A percentile compares a stretch with the other conserved stretches of the same genome.
Evolutionary conservation across 1,140 invertebrate genomes (phyloP).

Genomic region (Bombyx mandarina): DNA sequence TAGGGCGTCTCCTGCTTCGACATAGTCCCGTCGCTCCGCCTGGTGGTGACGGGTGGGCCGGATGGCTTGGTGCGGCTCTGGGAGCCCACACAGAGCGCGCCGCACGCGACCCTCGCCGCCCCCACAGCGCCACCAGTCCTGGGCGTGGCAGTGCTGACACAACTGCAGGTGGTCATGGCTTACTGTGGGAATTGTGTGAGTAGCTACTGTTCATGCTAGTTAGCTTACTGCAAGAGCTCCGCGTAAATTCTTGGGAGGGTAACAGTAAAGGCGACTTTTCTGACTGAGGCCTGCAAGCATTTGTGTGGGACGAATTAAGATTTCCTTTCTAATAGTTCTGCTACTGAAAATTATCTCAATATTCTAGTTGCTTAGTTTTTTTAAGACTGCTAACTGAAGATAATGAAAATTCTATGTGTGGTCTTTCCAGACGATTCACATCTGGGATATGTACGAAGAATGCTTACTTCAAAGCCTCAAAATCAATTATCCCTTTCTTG

Average conservation of each 20-base stretch:
- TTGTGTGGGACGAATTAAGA: no score
- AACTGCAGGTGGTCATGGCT: constrained; percentile 51
- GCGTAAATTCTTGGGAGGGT: no score
- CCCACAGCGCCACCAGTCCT: constrained; percentile 42
- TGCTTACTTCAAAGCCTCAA: constrained; percentile 66
- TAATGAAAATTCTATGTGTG: constrained; percentile 2
- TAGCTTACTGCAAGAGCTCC: no score
- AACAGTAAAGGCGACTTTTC: no score
- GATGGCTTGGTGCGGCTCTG: constrained; percentile 65
- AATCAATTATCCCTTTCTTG: constrained; percentile 67
- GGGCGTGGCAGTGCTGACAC: constrained; percentile 60
- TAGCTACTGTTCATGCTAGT: constrained; percentile 1
- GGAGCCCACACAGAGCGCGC: constrained; percentile 53
- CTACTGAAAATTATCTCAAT: no score
- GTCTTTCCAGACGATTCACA: constrained; percentile 56
- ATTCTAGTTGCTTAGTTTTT: no score
- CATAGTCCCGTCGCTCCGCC: constrained; percentile 40
- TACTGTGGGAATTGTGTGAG: constrained; percentile 68
- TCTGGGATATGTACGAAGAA: constrained; percentile 71
- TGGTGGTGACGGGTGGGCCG: constrained; percentile 66
- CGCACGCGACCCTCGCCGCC: constrained; percentile 28
- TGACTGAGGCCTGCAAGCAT: no score
- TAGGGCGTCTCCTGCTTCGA: constrained; percentile 71
- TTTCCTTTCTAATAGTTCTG: no score
- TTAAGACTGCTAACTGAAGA: no score